phyloP scores from a whole-genome alignment of 2,113 vertebrate genomes.

The Motacilla alba region DNA sequence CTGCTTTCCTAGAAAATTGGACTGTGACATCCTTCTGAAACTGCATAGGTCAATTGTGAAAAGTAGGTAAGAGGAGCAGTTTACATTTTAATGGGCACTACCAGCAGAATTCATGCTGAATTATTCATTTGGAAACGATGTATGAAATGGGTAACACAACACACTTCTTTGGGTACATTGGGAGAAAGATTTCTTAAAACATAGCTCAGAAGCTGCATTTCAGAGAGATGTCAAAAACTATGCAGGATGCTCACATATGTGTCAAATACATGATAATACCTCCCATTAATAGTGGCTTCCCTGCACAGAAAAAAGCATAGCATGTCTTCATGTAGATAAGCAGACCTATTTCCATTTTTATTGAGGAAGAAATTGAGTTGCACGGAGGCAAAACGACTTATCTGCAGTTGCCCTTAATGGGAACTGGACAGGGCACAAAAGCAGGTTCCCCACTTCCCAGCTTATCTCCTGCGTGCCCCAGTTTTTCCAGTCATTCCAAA shows the following conservation, averaged over 20 bases:
- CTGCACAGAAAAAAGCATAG: background rate
- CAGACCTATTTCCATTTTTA: conserved; percentile 37
- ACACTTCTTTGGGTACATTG: background rate
- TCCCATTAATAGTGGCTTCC: background rate
- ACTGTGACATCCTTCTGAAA: background rate
- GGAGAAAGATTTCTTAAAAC: background rate
- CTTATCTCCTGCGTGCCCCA: background rate
- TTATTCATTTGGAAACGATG: background rate
- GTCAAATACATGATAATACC: background rate
- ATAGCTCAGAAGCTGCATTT: background rate
- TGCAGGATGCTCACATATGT: background rate
- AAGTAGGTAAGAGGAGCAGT: background rate
- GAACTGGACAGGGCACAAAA: background rate
- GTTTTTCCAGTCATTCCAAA: conserved; percentile 36
- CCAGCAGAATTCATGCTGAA: background rate
- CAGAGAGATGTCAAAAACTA: background rate
- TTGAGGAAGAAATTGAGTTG: conserved; percentile 5
- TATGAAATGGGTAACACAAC: background rate
- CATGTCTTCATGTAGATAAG: background rate
- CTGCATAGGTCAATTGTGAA: background rate
- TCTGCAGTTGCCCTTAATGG: background rate
- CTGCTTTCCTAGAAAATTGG: background rate
- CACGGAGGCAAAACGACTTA: fast-evolving
- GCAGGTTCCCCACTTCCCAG: background rate
- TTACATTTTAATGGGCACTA: background rate